Percentiles rank a stretch among this genome's conserved stretches.
Evolutionary conservation across 1,140 invertebrate genomes (phyloP).

Genomic region (Trichogramma pretiosum): DNA sequence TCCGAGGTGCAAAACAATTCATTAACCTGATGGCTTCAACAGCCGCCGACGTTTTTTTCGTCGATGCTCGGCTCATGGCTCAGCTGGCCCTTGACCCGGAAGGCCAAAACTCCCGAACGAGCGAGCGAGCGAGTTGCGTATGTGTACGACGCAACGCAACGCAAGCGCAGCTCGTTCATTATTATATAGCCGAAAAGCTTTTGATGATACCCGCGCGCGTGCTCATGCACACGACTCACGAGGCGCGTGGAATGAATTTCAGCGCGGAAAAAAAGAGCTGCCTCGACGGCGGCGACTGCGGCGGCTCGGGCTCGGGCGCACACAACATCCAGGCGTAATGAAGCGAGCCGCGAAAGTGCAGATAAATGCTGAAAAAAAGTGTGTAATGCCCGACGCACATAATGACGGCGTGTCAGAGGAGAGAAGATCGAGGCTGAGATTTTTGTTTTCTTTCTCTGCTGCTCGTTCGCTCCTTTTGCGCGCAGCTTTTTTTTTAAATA

Average conservation of each 20-base stretch:
- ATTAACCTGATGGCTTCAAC: too few relatives aligned
- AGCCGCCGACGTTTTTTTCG: too few relatives aligned
- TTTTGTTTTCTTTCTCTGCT: too few relatives aligned
- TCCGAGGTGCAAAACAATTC: conserved; percentile 35
- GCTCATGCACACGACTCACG: too few relatives aligned
- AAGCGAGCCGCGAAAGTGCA: conserved; percentile 2
- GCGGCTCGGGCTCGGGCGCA: conserved; percentile 9
- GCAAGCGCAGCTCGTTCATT: conserved; percentile 17
- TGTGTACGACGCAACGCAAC: too few relatives aligned
- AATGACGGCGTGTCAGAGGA: conserved; percentile 12
- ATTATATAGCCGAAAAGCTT: too few relatives aligned
- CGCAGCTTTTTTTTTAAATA: conserved; percentile 13
- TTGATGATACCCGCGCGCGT: conserved; percentile 26
- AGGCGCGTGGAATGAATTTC: conserved; percentile 18
- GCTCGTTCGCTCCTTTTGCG: too few relatives aligned
- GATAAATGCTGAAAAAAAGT: conserved; percentile 14
- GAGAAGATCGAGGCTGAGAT: too few relatives aligned
- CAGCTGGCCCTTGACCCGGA: conserved; percentile 35
- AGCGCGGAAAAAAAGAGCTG: neutral
- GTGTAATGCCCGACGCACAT: neutral
- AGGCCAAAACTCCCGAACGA: conserved; percentile 31
- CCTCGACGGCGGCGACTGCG: conserved; percentile 3
- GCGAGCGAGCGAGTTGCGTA: too few relatives aligned
- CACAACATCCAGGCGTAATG: too few relatives aligned
- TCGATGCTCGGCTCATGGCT: too few relatives aligned